Percentiles rank a stretch among this genome's conserved stretches.
These are phyloP conservation scores for Dreissena polymorpha DNA, from an alignment of 1,140 invertebrate species.

Conservation along the genomic window DNA sequence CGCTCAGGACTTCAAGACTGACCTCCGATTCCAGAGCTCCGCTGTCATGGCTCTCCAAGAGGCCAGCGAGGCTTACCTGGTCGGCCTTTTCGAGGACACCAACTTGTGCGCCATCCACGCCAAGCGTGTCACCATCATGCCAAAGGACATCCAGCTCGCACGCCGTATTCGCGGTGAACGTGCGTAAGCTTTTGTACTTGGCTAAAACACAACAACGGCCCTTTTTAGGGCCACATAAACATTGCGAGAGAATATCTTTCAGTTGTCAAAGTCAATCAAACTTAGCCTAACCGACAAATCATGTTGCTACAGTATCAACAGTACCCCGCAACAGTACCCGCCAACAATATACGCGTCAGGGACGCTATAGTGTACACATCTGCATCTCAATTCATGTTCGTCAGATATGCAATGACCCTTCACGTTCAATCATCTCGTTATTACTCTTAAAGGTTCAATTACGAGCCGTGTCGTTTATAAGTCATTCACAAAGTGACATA, in stretches of 20 bases:
- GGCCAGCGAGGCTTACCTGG: conserved; percentile 92
- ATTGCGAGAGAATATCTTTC: too few relatives aligned
- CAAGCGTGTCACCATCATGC: conserved; percentile 97
- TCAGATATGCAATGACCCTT: not conserved
- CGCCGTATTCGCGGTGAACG: conserved; percentile 76
- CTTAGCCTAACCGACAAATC: not conserved
- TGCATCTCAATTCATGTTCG: not conserved
- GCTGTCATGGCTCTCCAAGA: conserved; percentile 84
- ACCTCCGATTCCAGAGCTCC: conserved; percentile 81
- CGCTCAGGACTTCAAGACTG: too few relatives aligned
- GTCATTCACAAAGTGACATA: too few relatives aligned
- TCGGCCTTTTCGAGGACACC: conserved; percentile 93
- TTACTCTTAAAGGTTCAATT: conserved; percentile 84
- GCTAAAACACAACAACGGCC: too few relatives aligned
- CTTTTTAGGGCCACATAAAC: too few relatives aligned
- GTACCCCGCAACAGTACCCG: too few relatives aligned
- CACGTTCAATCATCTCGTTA: conserved; percentile 83
- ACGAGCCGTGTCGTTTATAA: too few relatives aligned
- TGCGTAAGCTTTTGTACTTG: conserved; percentile 58
- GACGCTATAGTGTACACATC: too few relatives aligned
- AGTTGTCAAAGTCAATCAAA: not conserved
- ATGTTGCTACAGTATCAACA: too few relatives aligned
- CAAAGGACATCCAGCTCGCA: conserved; percentile 92
- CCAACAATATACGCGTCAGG: too few relatives aligned
- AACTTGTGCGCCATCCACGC: conserved; percentile 96